phyloP scores from a whole-genome alignment of 2,797 vertebrate species.

The Rhynchonycteris naso region DNA sequence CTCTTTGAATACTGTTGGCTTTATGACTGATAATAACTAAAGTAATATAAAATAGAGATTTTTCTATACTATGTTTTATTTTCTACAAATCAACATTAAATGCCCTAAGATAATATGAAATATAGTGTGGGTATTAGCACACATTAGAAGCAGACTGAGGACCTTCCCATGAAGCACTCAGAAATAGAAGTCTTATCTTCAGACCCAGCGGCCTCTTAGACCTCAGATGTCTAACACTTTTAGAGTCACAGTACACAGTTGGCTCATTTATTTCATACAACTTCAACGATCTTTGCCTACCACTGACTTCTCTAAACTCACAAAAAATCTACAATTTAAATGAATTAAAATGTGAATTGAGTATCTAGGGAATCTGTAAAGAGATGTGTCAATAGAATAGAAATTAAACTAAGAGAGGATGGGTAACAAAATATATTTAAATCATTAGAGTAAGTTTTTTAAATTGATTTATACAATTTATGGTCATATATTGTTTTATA shows the following conservation, averaged over 20 bases:
- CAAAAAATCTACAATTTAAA: neutral
- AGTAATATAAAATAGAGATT: neutral
- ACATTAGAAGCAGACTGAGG: neutral
- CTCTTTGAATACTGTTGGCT: neutral
- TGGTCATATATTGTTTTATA: neutral
- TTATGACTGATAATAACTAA: neutral
- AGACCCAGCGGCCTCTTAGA: neutral
- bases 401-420: neutral
- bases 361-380: neutral
- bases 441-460: neutral
- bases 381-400: neutral
- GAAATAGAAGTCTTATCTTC: neutral
- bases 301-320: neutral
- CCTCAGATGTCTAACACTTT: neutral
- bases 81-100: neutral
- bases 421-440: neutral
- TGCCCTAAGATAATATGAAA: neutral
- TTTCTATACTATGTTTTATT: neutral
- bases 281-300: neutral
- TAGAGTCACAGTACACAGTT: neutral
- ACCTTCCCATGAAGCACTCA: neutral
- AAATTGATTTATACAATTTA: neutral
- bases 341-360: neutral
- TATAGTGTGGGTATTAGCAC: neutral
- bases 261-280: neutral